phyloP scores from a whole-genome alignment of 2,113 vertebrate genomes.

The Thryonomys swinderianus region DNA sequence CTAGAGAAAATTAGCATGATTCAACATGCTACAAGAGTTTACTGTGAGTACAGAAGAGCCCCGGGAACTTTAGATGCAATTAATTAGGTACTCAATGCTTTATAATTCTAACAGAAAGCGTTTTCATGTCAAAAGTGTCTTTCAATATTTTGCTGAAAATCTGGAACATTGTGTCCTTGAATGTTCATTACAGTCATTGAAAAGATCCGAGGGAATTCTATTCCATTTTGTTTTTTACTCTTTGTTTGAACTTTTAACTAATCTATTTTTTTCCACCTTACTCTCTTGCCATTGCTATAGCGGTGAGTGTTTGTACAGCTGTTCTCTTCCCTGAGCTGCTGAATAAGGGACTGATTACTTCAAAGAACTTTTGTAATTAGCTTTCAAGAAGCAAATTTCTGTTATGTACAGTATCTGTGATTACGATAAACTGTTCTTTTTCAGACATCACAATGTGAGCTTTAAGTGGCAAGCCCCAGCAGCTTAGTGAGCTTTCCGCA shows the following conservation, averaged over 20 bases:
- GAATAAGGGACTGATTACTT: constrained; percentile 83
- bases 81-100: constrained; percentile 54
- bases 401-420: constrained; percentile 83
- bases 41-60: neutral
- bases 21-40: neutral
- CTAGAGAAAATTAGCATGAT: constrained; percentile 53
- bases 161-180: constrained; percentile 40
- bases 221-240: constrained; percentile 39
- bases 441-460: constrained; percentile 75
- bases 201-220: constrained; percentile 55
- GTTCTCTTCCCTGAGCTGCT: constrained; percentile 73
- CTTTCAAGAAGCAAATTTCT: constrained; percentile 84
- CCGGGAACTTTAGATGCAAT: constrained; percentile 43
- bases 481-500: constrained; percentile 53
- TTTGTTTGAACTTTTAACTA: constrained; percentile 77
- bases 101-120: constrained; percentile 37
- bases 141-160: constrained; percentile 66
- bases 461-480: constrained; percentile 78
- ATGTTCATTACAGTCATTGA: neutral
- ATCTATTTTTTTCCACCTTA: constrained; percentile 56
- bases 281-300: constrained; percentile 3
- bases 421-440: constrained; percentile 81
- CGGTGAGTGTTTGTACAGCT: constrained; percentile 76
- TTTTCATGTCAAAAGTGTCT: constrained; percentile 63
- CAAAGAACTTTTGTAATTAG: constrained; percentile 85